Conservation (phyloP, 2,113 vertebrate genomes). For the Aix galericulata region DNA sequence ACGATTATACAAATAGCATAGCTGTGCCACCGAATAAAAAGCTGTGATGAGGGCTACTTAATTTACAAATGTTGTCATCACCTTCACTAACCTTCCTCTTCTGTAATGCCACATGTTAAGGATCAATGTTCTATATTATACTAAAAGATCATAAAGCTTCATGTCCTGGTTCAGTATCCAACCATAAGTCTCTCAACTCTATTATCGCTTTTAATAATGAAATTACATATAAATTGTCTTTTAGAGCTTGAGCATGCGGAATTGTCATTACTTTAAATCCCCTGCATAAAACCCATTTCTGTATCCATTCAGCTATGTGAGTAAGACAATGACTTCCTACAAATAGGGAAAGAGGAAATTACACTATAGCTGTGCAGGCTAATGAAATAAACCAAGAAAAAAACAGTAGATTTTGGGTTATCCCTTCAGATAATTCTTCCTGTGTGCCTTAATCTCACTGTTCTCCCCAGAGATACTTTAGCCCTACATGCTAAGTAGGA, state of each 20-base stretch:
- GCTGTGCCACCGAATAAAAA: slow-evolving; percentile 6
- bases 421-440: slow-evolving; percentile 40
- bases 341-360: neutral
- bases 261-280: slow-evolving; percentile 31
- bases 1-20: slow-evolving; percentile 18
- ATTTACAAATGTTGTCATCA: slow-evolving; percentile 20
- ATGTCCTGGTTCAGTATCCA: slow-evolving; percentile 25
- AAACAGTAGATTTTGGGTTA: slow-evolving; percentile 3
- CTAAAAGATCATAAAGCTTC: slow-evolving; percentile 47
- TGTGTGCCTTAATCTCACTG: slow-evolving; percentile 9
- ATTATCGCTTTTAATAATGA: slow-evolving; percentile 48
- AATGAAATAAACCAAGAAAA: slow-evolving; percentile 15
- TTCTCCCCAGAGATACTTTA: slow-evolving; percentile 35
- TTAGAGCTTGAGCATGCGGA: slow-evolving; percentile 12
- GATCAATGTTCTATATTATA: slow-evolving; percentile 31
- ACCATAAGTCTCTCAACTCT: neutral
- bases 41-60: neutral
- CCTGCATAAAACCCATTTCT: neutral
- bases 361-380: neutral
- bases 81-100: slow-evolving; percentile 53
- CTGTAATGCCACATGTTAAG: slow-evolving; percentile 35
- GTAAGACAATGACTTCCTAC: neutral
- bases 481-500: neutral
- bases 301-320: neutral
- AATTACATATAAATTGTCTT: slow-evolving; percentile 52